Evolutionary conservation across 2,888 invertebrate genomes (phyloP), one percentile per base, ranked within the genome.

Genomic region (Agriopis aurantiaria): DNA sequence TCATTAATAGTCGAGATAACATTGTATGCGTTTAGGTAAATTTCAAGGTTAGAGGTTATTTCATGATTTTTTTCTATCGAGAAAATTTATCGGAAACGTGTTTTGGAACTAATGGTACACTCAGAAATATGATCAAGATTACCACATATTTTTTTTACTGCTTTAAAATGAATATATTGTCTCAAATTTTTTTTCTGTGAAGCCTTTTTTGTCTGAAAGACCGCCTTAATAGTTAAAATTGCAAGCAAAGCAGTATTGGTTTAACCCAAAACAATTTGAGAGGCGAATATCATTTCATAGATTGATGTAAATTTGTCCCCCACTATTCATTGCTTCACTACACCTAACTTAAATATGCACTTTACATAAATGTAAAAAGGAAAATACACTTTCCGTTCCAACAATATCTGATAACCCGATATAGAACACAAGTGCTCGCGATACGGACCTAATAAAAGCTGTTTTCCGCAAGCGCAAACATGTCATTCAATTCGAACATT

Each of bases 401-500:
- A 68, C 64, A 75, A 71, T 75, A 75, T 64, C 23, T 17, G 71
- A 72, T 73, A 74, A 49, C 60, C 57, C 49, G 71, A 69, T 67
- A 48, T n/a, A 66, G 64, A 74, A 74, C 73, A 71, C 62, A 73
- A 73, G 75, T 69, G 68, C 57, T 63, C 56, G 64, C 64, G 57
- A 74, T 72, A 70, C 68, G 55, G 76, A 79, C 73, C 80, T 77
- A 77, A 79, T 82, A 77, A 76, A 80, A 76, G 65, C 71, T 68
- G 66, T 71, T 71, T 80, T 80, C 72, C 65, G 55, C 66, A 76
- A 84, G 82, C 78, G 72, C 80, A 84, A 82, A 86, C 80, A 85
- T 85, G 83, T 84, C 83, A 83, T 81, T 83, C 75, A 80, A 76
- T 80, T 75, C 74, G 75, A 80, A 84, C 80, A 85, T 84, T 83